Percentiles rank a stretch among this genome's conserved stretches.
Conservation (phyloP, 2,888 invertebrate species). For the Lepidocyrtoides sp. region DNA sequence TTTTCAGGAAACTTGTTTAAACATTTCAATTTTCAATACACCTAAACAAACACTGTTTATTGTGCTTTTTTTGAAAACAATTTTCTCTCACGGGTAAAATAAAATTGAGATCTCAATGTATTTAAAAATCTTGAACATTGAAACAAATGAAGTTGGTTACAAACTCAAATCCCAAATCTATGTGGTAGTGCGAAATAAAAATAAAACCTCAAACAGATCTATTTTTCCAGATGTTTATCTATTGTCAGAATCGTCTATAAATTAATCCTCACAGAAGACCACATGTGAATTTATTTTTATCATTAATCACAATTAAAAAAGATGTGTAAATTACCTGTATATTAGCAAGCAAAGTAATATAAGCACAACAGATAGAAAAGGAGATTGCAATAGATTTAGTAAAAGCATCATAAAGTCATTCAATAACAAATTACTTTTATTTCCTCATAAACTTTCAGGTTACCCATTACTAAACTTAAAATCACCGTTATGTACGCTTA, state of each 20-base stretch:
- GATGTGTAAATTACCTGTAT: slow-evolving; percentile 2
- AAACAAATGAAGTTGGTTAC: too few relatives aligned
- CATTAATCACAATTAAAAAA: slow-evolving; percentile 47
- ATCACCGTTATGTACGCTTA: not conserved
- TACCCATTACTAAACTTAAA: not conserved
- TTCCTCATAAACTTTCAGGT: not conserved
- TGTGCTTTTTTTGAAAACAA: not conserved
- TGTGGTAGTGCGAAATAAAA: too few relatives aligned
- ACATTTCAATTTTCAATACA: not conserved
- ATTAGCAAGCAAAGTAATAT: not conserved
- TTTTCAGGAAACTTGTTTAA: not conserved
- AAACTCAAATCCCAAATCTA: too few relatives aligned
- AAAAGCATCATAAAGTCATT: not conserved
- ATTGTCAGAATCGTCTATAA: slow-evolving; percentile 34
- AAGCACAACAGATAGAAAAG: not conserved
- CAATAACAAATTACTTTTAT: slow-evolving; percentile 17
- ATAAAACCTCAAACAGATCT: slow-evolving; percentile 34
- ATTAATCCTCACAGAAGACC: not conserved
- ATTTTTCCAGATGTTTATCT: slow-evolving; percentile 34
- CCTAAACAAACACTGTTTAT: too few relatives aligned
- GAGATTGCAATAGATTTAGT: not conserved
- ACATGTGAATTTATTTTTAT: slow-evolving; percentile 20
- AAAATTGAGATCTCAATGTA: too few relatives aligned
- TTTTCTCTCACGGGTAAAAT: too few relatives aligned
- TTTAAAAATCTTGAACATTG: too few relatives aligned